Conservation (phyloP, 1,140 invertebrate genomes). For the Drosophila biarmipes region DNA sequence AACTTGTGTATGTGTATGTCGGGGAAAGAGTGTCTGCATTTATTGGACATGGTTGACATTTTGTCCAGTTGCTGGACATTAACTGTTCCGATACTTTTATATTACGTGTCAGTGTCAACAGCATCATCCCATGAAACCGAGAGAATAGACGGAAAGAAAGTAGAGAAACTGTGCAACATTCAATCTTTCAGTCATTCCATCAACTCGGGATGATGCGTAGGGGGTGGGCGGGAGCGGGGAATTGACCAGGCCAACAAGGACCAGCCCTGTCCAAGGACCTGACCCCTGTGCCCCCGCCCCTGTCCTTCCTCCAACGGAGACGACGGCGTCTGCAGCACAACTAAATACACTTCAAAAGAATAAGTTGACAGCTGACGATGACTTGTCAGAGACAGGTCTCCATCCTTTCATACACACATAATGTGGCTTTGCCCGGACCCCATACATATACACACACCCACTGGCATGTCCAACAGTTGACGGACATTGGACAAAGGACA, state of each 20-base stretch:
- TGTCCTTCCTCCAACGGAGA: constrained; percentile 25
- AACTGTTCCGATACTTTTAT: constrained; percentile 76
- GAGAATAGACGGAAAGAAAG: constrained; percentile 1
- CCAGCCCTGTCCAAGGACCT: constrained; percentile 9
- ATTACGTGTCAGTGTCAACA: constrained; percentile 82
- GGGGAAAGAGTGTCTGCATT: constrained; percentile 48
- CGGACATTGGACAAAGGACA: constrained; percentile 56
- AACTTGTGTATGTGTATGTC: constrained; percentile 9
- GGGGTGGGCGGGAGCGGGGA: neutral
- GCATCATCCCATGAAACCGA: constrained; percentile 47
- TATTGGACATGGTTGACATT: constrained; percentile 76
- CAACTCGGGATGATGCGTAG: constrained; percentile 27
- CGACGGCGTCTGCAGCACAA: constrained; percentile 58
- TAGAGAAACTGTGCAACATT: constrained; percentile 62
- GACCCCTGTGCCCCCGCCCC: neutral
- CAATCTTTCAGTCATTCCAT: constrained; percentile 71
- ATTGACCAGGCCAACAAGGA: constrained; percentile 57
- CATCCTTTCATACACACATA: constrained; percentile 78
- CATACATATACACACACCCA: constrained; percentile 21
- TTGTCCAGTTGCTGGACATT: constrained; percentile 66
- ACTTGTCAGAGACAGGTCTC: constrained; percentile 84
- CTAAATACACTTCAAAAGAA: constrained; percentile 84
- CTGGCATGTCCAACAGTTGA: constrained; percentile 60
- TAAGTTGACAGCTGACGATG: constrained; percentile 84
- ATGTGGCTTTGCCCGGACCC: constrained; percentile 40